A percentile compares a stretch with the other conserved stretches of the same genome.
phyloP scores from a whole-genome alignment of 2,888 invertebrate genomes.

The Drosophila greeni region DNA sequence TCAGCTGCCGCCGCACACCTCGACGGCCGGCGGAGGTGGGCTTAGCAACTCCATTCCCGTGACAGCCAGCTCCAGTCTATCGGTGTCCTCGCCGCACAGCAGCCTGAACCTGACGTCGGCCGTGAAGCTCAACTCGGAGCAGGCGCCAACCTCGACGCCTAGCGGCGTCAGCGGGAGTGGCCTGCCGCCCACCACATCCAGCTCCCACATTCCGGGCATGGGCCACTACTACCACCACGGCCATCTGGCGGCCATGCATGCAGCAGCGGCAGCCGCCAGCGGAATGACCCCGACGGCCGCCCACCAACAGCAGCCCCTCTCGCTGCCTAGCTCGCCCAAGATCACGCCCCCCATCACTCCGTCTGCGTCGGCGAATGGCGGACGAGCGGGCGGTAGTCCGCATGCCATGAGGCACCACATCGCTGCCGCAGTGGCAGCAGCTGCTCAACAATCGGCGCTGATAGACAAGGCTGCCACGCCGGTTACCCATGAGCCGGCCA shows the following conservation, averaged over 20 bases:
- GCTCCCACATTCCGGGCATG: constrained; percentile 76
- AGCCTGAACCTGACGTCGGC: constrained; percentile 72
- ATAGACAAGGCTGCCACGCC: constrained; percentile 61
- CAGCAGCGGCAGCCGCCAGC: constrained; percentile 63
- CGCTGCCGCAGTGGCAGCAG: constrained; percentile 59
- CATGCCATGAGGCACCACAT: constrained; percentile 74
- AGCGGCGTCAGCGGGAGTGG: constrained; percentile 50
- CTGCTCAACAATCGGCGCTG: constrained; percentile 57
- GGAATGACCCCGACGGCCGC: constrained; percentile 70
- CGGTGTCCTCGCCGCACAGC: constrained; percentile 69
- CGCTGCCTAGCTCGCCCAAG: constrained; percentile 67
- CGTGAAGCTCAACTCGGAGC: constrained; percentile 50
- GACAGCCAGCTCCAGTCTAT: constrained; percentile 36
- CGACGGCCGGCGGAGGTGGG: constrained; percentile 25
- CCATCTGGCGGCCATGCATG: constrained; percentile 75
- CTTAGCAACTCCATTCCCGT: constrained; percentile 38
- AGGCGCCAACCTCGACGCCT: constrained; percentile 48
- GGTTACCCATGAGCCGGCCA: constrained; percentile 72
- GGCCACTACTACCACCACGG: constrained; percentile 75
- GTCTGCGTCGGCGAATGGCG: constrained; percentile 53
- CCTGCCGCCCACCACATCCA: constrained; percentile 59
- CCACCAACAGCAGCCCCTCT: constrained; percentile 67
- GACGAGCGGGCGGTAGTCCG: constrained; percentile 74
- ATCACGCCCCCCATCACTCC: constrained; percentile 66
- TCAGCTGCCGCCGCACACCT: constrained; percentile 74